Evolutionary conservation across 2,113 vertebrate genomes (phyloP), one percentile per base, ranked within the genome.

Genomic region (Bucco capensis): DNA sequence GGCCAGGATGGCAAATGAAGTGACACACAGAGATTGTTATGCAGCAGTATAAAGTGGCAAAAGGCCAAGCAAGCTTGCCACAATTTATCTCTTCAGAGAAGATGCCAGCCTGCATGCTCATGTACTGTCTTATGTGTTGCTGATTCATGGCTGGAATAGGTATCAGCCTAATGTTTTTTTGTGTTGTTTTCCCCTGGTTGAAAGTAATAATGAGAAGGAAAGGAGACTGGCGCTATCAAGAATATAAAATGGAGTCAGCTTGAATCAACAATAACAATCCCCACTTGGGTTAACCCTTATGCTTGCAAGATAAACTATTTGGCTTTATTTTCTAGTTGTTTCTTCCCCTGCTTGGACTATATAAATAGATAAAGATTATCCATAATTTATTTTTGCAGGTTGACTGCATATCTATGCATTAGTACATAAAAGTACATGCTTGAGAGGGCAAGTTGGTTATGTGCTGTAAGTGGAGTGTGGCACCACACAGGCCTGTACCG

Each of bases 141-240:
- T 93, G 76, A 94, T 88, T 95, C 88, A 88, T 54, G 83, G 54
- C 66, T 90, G 58, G 74, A 86, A 89, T 76, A 73, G 78, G 14
- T n/a, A 76, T 58, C 50, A 79, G 46, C 23, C 12, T 60, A 28
- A n/a, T n/a, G n/a, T n/a, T 65, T 78, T 74, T 64, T 75, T 35
- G 27, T 24, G n/a, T 33, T 31, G 24, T 7, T 12, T 37, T 37
- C 27, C 8, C 37, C 10, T 65, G 37, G 9, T 62, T 84, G 70
- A 86, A 92, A 37, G 50, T 69, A 90, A 54, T 67, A 83, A 70
- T 30, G 80, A 75, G 70, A 73, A 53, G 12, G 49, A 81, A 81
- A 42, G n/a, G 80, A 90, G 33, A 25, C 46, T 82, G 80, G 70
- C 11, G 35, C 62, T 73, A 60, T 24, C 11, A 57, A 78, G 50